Evolutionary conservation across 2,888 invertebrate genomes (phyloP).

Genomic region (Bombylius discolor): DNA sequence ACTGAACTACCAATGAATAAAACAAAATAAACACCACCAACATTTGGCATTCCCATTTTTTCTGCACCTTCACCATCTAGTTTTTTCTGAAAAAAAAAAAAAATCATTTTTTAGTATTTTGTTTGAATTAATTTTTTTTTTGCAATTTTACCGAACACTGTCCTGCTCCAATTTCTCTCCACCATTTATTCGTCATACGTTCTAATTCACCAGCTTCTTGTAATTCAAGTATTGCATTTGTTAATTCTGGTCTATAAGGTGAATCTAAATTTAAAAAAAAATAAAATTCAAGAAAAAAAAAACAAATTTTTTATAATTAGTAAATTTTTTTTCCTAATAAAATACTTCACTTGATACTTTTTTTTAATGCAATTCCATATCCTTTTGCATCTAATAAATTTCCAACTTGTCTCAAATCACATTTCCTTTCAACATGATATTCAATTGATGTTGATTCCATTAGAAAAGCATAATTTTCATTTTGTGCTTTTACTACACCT

Average conservation of each 20-base stretch:
- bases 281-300: neutral
- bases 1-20: conserved; percentile 40
- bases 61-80: conserved; percentile 33
- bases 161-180: conserved; percentile 70
- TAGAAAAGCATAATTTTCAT: conserved; percentile 52
- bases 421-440: conserved; percentile 52
- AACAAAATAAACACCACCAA: conserved; percentile 51
- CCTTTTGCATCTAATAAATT: conserved; percentile 55
- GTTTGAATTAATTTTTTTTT: neutral
- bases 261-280: conserved; percentile 23
- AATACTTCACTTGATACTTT: conserved; percentile 37
- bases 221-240: conserved; percentile 66
- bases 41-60: conserved; percentile 48
- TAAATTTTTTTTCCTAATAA: neutral
- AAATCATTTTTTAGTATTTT: neutral
- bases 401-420: conserved; percentile 48
- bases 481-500: conserved; percentile 41
- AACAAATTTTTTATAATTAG: neutral
- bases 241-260: conserved; percentile 58
- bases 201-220: conserved; percentile 73
- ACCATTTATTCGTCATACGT: conserved; percentile 75
- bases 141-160: conserved; percentile 48
- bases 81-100: conserved; percentile 6
- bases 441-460: conserved; percentile 71
- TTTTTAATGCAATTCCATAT: conserved; percentile 58